A percentile compares a stretch with the other conserved stretches of the same genome.
phyloP scores from a whole-genome alignment of 2,113 vertebrate species.

The Lethenteron reissneri region DNA sequence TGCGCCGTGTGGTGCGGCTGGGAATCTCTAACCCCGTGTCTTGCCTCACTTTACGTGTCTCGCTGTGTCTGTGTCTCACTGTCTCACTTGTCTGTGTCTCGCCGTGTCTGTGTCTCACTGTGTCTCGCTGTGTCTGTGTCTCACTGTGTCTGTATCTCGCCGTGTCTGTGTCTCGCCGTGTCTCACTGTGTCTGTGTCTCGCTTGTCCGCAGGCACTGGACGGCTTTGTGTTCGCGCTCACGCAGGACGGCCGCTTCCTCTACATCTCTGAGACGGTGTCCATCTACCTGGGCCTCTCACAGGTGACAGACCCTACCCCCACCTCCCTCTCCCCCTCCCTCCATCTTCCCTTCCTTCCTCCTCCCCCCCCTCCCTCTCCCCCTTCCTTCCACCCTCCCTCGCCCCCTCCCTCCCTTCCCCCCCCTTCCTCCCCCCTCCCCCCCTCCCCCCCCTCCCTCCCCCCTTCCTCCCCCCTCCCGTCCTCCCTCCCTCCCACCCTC shows the following conservation, averaged over 20 bases:
- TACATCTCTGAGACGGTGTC: conserved; percentile 99
- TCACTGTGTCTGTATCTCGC: too few species aligned
- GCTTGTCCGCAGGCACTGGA: conserved; percentile 61
- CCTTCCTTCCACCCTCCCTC: conserved; percentile 17
- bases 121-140: too few species aligned
- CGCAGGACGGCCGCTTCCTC: conserved; percentile 96
- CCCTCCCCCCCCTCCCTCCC: conserved; percentile 10
- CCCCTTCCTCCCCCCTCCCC: conserved; percentile 10
- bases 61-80: too few species aligned
- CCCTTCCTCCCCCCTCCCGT: background rate
- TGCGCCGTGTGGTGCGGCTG: too few species aligned
- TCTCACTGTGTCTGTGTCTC: background rate
- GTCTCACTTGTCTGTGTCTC: too few species aligned
- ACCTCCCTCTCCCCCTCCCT: background rate
- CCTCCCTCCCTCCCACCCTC: background rate
- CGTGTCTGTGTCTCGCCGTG: too few species aligned
- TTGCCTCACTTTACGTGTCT: too few species aligned
- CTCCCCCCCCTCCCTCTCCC: conserved; percentile 10
- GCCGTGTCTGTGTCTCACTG: too few species aligned
- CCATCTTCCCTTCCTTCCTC: too few species aligned
- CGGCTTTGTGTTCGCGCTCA: conserved; percentile 99
- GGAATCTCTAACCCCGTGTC: too few species aligned
- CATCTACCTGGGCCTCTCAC: conserved; percentile 96
- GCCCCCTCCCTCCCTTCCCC: conserved; percentile 15
- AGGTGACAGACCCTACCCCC: conserved; percentile 39